Percentiles rank a stretch among this genome's conserved stretches.
Evolutionary conservation across 2,888 invertebrate genomes (phyloP).

Genomic region (Cephus spinipes): DNA sequence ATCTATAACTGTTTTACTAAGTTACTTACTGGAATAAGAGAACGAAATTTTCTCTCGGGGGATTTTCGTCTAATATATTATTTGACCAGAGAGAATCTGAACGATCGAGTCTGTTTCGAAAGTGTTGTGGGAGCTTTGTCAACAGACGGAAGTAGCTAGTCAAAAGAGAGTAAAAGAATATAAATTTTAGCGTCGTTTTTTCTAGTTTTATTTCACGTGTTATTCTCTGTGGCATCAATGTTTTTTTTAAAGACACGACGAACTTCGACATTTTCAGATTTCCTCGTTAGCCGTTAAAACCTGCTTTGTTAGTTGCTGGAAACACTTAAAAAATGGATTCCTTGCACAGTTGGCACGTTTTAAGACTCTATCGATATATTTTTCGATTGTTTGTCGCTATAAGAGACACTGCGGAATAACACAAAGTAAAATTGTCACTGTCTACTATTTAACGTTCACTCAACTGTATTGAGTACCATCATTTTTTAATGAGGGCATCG

Average conservation of each 20-base stretch:
- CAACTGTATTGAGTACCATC: background rate
- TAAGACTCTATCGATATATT: background rate
- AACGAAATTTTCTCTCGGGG: background rate
- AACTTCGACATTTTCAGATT: background rate
- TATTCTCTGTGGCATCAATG: background rate
- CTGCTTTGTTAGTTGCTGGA: background rate
- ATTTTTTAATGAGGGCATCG: background rate
- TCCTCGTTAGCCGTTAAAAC: background rate
- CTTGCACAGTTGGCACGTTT: background rate
- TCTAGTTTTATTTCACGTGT: background rate
- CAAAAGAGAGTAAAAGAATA: background rate
- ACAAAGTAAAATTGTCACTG: background rate
- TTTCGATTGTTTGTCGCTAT: background rate
- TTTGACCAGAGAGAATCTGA: background rate
- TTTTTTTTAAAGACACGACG: background rate
- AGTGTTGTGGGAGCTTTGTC: background rate
- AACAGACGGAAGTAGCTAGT: background rate
- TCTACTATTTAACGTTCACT: background rate
- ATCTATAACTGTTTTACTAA: background rate
- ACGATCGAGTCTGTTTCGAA: background rate
- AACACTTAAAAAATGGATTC: background rate
- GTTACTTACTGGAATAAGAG: background rate
- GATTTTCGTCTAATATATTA: background rate
- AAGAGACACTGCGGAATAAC: background rate
- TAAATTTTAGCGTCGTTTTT: background rate